Evolutionary conservation across 2,888 invertebrate genomes (phyloP), one percentile per base, ranked within the genome.

Genomic region (Oligia strigilis): DNA sequence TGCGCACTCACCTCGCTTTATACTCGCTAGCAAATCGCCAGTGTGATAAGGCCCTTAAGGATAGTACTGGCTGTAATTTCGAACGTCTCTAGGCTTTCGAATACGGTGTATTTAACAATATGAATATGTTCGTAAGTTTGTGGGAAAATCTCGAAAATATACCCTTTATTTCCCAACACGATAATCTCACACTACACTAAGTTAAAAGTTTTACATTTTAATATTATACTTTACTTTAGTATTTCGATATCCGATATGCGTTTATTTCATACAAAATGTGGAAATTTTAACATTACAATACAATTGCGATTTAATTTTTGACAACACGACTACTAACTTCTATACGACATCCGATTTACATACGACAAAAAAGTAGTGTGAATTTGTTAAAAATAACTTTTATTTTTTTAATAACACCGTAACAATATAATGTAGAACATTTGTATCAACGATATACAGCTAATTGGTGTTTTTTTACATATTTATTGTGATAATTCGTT

Each of bases 191-290:
- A 79, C 52, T 55, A 81, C 60, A n/a, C 55, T 69, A 58, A 62
- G 36, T 67, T 81, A 46, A 52, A 71, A 76, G 5, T 66, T 66
- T 72, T 40, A 66, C 78, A 23, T 58, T 67, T 67, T 36, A 69
- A 69, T 76, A 75, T 67, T 43, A 66, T 52, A 58, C 70, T 65
- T 74, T 49, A 65, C 29, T 64, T 64, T 69, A 70, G 29, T 84
- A 81, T 60, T 85, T 77, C 64, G 64, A 72, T 81, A 76, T 81
- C 17, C 77, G 86, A 84, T 85, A 85, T 87, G 87, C 84, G 70
- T 85, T 77, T 85, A 82, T 85, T 82, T 80, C 82, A 85, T 80
- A 87, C 72, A 82, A 82, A 88, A 82, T 46, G 64, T 84, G 81
- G 76, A 74, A 78, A 72, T 75, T 79, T 67, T 60, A 82, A 82